Conservation (phyloP, 2,888 invertebrate species). For the Acholoe squamosa region DNA sequence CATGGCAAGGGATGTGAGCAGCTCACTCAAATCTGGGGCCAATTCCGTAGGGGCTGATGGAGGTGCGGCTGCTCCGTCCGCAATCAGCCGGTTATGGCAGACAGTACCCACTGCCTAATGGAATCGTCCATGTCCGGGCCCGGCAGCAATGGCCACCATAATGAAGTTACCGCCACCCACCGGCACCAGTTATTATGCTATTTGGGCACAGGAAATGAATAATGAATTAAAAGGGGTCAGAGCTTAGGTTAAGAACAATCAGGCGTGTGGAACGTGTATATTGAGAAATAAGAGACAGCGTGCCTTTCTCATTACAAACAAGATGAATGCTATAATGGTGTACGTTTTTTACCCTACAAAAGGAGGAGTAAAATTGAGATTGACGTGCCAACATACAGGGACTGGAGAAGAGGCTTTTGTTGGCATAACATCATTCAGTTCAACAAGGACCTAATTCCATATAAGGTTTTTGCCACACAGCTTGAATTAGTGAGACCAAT, state of each 20-base stretch:
- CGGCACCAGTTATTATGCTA: conserved; percentile 42
- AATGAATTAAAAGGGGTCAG: conserved; percentile 60
- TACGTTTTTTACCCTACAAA: background rate
- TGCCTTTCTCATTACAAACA: background rate
- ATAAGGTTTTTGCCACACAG: background rate
- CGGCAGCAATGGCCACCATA: conserved; percentile 22
- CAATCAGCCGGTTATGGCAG: conserved; percentile 37
- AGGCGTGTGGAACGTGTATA: background rate
- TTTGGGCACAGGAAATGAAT: conserved; percentile 48
- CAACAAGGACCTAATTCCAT: background rate
- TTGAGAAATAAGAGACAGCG: background rate
- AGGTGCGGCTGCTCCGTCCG: background rate
- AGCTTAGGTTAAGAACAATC: conserved; percentile 35
- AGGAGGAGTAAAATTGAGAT: conserved; percentile 4
- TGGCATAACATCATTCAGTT: background rate
- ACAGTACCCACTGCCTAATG: conserved; percentile 29
- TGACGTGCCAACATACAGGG: conserved; percentile 2
- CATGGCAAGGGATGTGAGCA: background rate
- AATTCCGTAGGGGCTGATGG: background rate
- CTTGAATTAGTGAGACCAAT: background rate
- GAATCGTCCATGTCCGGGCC: conserved; percentile 31
- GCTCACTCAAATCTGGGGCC: conserved; percentile 3
- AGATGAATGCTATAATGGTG: conserved; percentile 22
- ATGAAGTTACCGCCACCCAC: conserved; percentile 24
- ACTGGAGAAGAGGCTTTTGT: background rate